These are phyloP conservation scores for Nycticryphes semicollaris DNA, from an alignment of 2,113 vertebrate species.

Conservation along the genomic window DNA sequence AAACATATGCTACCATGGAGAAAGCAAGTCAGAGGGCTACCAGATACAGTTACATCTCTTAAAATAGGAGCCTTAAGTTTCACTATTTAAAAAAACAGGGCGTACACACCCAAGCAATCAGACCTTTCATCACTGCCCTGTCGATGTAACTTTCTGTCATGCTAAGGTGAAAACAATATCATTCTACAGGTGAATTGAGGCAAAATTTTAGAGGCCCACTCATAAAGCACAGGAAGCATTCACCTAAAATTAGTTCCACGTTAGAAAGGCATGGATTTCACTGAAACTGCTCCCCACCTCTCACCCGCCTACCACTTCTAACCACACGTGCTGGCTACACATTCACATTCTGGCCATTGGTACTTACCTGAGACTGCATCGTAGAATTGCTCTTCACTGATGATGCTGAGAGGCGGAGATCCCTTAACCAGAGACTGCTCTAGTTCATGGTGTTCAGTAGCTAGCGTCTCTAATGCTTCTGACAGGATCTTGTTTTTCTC, in stretches of 20 bases:
- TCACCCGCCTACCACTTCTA: rapidly evolving
- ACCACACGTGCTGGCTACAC: not conserved
- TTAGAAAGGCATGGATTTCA: not conserved
- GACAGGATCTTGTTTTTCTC: constrained; percentile 94
- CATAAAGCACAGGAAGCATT: not conserved
- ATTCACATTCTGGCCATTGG: not conserved
- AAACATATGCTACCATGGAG: not conserved
- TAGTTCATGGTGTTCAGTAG: constrained; percentile 85
- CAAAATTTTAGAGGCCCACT: not conserved
- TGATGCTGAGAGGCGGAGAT: constrained; percentile 75
- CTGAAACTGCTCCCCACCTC: not conserved
- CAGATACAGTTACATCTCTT: not conserved
- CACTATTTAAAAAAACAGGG: not conserved
- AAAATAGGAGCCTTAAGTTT: not conserved
- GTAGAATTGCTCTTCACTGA: constrained; percentile 90
- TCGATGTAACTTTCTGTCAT: not conserved
- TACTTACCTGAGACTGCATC: constrained; percentile 89
- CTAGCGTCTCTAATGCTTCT: constrained; percentile 88
- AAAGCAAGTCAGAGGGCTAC: not conserved
- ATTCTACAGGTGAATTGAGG: not conserved
- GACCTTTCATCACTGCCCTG: not conserved
- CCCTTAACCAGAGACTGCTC: constrained; percentile 81
- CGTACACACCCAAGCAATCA: not conserved
- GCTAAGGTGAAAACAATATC: not conserved
- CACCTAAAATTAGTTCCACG: not conserved